Percentiles rank a stretch among this genome's conserved stretches.
Conservation (phyloP, 1,140 invertebrate genomes). For the Acromyrmex heyeri region DNA sequence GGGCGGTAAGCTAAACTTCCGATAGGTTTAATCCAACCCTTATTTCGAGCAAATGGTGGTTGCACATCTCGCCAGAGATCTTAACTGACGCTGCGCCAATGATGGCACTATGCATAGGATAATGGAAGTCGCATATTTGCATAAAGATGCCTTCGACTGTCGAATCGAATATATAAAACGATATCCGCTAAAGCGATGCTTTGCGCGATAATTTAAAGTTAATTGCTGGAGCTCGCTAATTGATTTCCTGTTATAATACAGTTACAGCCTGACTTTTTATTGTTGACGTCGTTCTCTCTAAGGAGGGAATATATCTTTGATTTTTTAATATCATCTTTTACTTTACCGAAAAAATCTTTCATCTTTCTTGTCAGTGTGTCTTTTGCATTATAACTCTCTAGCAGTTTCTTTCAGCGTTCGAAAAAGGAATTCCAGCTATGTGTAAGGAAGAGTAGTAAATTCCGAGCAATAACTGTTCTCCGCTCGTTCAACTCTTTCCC, state of each 20-base stretch:
- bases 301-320: background rate
- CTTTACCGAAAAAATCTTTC: background rate
- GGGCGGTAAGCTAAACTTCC: conserved; percentile 67
- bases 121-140: conserved; percentile 45
- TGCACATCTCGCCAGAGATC: conserved; percentile 41
- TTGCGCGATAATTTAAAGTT: background rate
- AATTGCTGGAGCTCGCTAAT: background rate
- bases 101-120: background rate
- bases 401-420: background rate
- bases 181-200: background rate
- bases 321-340: background rate
- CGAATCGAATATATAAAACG: conserved; percentile 3
- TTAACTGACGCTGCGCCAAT: background rate
- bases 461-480: conserved; percentile 50
- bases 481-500: conserved; percentile 34
- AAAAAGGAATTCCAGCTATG: conserved; percentile 36
- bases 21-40: conserved; percentile 66
- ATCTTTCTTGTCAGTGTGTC: background rate
- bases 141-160: background rate
- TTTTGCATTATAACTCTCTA: conserved; percentile 17
- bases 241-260: background rate
- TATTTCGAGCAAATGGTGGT: conserved; percentile 63
- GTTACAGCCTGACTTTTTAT: background rate
- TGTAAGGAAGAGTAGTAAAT: conserved; percentile 17
- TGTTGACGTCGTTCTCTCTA: background rate